Conservation (phyloP, 2,888 invertebrate genomes). For the Thereva nobilitata region DNA sequence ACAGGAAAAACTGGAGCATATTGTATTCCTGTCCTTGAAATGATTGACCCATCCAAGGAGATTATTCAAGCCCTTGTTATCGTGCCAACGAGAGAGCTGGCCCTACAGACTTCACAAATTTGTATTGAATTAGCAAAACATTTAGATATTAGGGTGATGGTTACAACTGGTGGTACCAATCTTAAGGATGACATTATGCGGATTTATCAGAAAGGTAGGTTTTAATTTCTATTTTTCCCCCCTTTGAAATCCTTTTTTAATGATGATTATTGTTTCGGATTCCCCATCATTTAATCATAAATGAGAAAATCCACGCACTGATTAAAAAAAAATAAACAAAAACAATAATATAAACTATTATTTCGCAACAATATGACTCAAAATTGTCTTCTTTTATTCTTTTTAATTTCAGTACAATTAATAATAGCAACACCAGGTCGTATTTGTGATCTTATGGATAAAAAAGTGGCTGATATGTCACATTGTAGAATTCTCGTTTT, state of each 20-base stretch:
- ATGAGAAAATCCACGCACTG: constrained; percentile 40
- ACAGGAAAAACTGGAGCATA: constrained; percentile 99
- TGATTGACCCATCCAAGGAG: constrained; percentile 87
- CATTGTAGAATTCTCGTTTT: constrained; percentile 95
- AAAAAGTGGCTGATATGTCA: constrained; percentile 91
- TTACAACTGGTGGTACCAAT: constrained; percentile 98
- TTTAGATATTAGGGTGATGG: constrained; percentile 97
- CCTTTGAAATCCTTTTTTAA: constrained; percentile 9
- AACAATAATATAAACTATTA: background rate
- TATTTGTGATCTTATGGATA: constrained; percentile 99
- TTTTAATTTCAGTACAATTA: constrained; percentile 78
- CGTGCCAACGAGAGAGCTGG: constrained; percentile 98
- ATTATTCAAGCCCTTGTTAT: constrained; percentile 97
- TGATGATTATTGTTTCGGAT: constrained; percentile 43
- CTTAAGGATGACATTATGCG: constrained; percentile 98
- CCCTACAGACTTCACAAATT: constrained; percentile 98
- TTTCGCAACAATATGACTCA: background rate
- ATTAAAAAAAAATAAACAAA: constrained; percentile 29
- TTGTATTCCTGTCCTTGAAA: constrained; percentile 97
- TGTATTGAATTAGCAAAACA: constrained; percentile 99
- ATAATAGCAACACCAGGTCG: constrained; percentile 99
- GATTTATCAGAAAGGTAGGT: constrained; percentile 92
- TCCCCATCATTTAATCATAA: constrained; percentile 45
- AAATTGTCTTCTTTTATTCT: constrained; percentile 28
- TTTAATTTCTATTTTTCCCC: constrained; percentile 7